A percentile compares a stretch with the other conserved stretches of the same genome.
Conservation (phyloP, 2,888 invertebrate genomes). For the Mesoligia furuncula region DNA sequence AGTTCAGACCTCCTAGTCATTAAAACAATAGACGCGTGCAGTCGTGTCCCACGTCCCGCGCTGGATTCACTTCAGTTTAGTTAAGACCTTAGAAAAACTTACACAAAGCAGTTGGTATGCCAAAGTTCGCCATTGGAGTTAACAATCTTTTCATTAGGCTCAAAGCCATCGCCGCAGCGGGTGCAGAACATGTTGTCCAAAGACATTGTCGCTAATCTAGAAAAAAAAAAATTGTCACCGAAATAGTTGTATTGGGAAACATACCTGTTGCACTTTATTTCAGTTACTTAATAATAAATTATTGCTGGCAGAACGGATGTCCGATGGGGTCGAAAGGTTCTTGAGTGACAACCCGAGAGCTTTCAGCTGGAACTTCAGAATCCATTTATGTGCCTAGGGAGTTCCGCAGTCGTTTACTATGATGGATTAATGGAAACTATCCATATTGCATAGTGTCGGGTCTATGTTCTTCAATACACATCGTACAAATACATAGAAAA, state of each 20-base stretch:
- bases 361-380: neutral
- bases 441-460: too few relatives aligned
- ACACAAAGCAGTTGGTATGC: constrained; percentile 99
- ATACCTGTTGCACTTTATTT: constrained; percentile 17
- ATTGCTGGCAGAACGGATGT: neutral
- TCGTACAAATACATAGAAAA: neutral
- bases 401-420: neutral
- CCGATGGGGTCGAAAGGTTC: neutral
- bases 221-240: constrained; percentile 59
- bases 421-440: neutral
- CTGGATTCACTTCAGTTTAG: neutral
- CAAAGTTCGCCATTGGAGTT: constrained; percentile 99
- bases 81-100: constrained; percentile 82
- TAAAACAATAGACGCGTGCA: neutral
- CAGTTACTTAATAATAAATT: constrained; percentile 5
- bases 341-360: neutral
- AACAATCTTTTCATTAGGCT: constrained; percentile 99
- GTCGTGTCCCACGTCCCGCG: neutral
- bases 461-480: neutral
- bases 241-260: neutral
- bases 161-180: constrained; percentile 98
- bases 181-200: constrained; percentile 98
- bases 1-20: neutral
- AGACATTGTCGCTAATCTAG: constrained; percentile 92
- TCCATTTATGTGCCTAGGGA: neutral